These are phyloP conservation scores for Saturnia japonica DNA, from an alignment of 2,888 invertebrate genomes.

Conservation along the genomic window DNA sequence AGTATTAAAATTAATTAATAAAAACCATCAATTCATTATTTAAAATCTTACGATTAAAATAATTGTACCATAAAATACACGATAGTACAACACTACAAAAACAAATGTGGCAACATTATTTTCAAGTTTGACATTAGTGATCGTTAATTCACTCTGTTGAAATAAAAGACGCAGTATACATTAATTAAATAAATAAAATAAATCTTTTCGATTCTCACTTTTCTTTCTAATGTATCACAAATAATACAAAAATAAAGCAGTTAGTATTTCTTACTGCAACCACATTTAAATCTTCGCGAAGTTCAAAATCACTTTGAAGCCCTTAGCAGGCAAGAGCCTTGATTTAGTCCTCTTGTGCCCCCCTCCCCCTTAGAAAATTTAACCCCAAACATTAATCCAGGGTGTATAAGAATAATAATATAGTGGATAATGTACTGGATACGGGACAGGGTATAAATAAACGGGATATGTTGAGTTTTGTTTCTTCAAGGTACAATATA, in stretches of 20 bases:
- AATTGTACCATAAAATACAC: too few species aligned
- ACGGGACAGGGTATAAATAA: conserved; percentile 33
- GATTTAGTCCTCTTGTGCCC: too few species aligned
- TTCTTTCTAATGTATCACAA: background rate
- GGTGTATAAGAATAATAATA: conserved; percentile 25
- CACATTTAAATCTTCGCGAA: background rate
- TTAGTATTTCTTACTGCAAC: background rate
- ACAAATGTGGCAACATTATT: too few species aligned
- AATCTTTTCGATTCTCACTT: background rate
- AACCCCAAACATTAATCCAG: conserved; percentile 28
- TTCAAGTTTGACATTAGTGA: too few species aligned
- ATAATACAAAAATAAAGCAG: too few species aligned
- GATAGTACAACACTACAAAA: too few species aligned
- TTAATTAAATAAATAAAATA: background rate
- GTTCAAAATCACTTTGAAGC: background rate
- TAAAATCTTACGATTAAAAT: too few species aligned
- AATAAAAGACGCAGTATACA: too few species aligned
- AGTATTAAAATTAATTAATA: too few species aligned
- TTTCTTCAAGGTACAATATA: conserved; percentile 15
- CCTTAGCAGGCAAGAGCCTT: too few species aligned
- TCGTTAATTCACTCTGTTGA: too few species aligned
- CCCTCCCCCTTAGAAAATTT: conserved; percentile 17
- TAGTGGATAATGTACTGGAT: conserved; percentile 31
- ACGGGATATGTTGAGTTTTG: conserved; percentile 17
- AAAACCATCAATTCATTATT: too few species aligned